Evolutionary conservation across 2,888 invertebrate species (phyloP).

Genomic region (Entomobrya proxima): DNA sequence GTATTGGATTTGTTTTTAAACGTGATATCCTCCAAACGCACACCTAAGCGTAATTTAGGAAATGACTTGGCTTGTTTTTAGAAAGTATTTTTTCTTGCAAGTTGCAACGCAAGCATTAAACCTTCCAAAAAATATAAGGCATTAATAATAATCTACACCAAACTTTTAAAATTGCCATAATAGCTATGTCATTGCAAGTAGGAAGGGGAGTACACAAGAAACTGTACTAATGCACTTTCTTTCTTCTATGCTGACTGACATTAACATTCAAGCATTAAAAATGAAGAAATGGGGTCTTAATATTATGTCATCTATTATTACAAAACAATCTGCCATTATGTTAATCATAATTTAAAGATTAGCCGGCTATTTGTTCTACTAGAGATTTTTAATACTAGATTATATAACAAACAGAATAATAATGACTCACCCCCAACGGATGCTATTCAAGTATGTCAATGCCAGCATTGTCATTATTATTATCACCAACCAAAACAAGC

Average conservation of each 20-base stretch:
- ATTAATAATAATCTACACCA: neutral
- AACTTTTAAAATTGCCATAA: neutral
- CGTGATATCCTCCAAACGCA: neutral
- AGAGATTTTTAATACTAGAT: neutral
- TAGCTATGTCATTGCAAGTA: neutral
- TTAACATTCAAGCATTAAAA: neutral
- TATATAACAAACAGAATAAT: neutral
- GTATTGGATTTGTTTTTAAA: too few species aligned
- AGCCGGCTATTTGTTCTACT: neutral
- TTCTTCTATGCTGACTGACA: neutral
- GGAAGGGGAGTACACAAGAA: neutral
- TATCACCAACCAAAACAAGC: neutral
- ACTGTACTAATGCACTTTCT: neutral
- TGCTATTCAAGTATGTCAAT: constrained; percentile 2
- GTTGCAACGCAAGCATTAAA: neutral
- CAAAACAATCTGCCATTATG: neutral
- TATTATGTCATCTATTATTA: neutral
- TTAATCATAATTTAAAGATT: neutral
- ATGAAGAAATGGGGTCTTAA: neutral
- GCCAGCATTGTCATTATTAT: neutral
- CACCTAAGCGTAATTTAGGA: neutral
- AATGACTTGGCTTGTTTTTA: neutral
- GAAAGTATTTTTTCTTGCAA: too few species aligned
- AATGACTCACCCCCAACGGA: neutral
- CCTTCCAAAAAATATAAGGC: neutral